Evolutionary conservation across 2,797 vertebrate genomes (phyloP), one percentile per base, ranked within the genome.

Genomic region (Rhodeus uyekii): DNA sequence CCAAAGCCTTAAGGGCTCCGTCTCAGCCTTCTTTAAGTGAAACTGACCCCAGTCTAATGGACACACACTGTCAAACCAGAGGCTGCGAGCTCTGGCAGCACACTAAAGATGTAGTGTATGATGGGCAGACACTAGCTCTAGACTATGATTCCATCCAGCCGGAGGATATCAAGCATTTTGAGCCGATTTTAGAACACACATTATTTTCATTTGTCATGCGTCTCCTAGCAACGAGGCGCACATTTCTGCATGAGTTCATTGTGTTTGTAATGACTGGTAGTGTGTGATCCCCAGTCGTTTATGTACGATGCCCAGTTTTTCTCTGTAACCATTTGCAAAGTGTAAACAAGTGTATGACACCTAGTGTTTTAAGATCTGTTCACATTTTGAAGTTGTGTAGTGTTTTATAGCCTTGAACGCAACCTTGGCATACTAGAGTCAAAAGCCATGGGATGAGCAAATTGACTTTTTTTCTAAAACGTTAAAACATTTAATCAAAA

Each of bases 1-100:
- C 78, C 65, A 64, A n/a, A 80, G 78, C 86, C 86, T 85, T 68
- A 77, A 85, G 78, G 81, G 81, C 38, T 38, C 36, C 32, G 7
- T 82, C 75, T 85, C 78, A 83, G 77, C 46, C 48, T 53, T 85
- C 81, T 72, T 44, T 69, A 78, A 83, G 67, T 82, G 83, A 88
- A 86, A 83, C 81, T 83, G 77, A 87, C 76, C 84, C 74, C 38
- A 24, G 80, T 83, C 69, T 82, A 76, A 82, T 76, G 61, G 80
- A 82, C 81, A 82, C 24, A 76, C 63, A 64, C 79, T 38, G 29
- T 73, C 79, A 73, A 73, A 81, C 68, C 29, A 60, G 60, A 24
- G 39, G 38, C 69, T 76, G 46, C 27, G 34, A 58, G 76, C 18
- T 46, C 77, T 75, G 76, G 76, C 69, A 68, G 16, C 48, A 39